Conservation (phyloP, 2,113 vertebrate species). For the Neolamprologus fasciatus region DNA sequence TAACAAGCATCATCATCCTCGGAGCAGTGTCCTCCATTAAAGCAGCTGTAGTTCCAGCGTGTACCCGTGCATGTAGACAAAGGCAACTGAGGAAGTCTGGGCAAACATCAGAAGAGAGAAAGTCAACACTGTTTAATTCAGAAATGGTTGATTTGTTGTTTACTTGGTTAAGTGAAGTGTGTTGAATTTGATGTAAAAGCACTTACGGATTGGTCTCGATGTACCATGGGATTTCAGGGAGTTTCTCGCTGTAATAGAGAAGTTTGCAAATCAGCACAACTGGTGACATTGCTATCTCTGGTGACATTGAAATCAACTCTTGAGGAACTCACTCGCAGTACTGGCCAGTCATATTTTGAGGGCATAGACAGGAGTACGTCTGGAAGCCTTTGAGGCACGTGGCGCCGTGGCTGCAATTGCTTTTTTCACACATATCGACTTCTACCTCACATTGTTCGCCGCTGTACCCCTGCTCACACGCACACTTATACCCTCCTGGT, state of each 20-base stretch:
- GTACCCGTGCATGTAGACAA: conserved; percentile 72
- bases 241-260: conserved; percentile 51
- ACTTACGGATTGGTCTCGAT: conserved; percentile 66
- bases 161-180: not conserved
- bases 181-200: not conserved
- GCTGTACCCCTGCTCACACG: conserved; percentile 74
- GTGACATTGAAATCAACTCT: not conserved
- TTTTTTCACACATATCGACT: conserved; percentile 69
- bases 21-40: conserved; percentile 81
- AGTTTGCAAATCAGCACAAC: not conserved
- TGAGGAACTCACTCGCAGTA: conserved; percentile 72
- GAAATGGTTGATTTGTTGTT: not conserved
- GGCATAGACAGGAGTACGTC: conserved; percentile 79
- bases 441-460: conserved; percentile 75
- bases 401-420: conserved; percentile 79
- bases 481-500: conserved; percentile 65
- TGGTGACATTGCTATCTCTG: not conserved
- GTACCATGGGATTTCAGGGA: conserved; percentile 71
- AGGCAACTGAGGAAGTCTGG: conserved; percentile 73
- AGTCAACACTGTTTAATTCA: not conserved
- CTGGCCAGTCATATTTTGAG: conserved; percentile 76
- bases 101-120: not conserved
- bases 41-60: conserved; percentile 81
- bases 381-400: conserved; percentile 75
- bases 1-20: conserved; percentile 52